Evolutionary conservation across 1,140 invertebrate species (phyloP), one percentile per base, ranked within the genome.

Genomic region (Drosophila micromelanica): DNA sequence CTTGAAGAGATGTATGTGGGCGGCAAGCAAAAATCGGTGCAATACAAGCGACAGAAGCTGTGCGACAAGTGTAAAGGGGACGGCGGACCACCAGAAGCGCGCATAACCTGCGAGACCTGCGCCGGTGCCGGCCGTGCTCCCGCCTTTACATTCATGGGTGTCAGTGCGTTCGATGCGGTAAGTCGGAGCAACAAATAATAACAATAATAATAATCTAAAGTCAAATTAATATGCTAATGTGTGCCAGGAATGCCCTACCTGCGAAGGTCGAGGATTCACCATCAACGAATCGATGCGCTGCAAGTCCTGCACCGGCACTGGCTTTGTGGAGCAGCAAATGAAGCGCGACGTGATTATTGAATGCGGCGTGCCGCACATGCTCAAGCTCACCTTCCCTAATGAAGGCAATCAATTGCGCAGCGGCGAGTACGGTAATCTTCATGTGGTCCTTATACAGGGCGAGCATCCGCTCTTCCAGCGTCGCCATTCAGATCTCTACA

Each of bases 1-100:
- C 93, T 99, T 61, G 97, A 98, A 92, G 97, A 98, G 89, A 93
- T 99, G 79, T 99, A 98, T 90, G 96, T 97, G 93, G 98, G 98
- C 2, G 77, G 76, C 35, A 95, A 96, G 92, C 95, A 95, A 7
- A 94, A 96, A 17, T 97, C 96, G 90, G 92, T 98, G 56, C 96
- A 97, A 73, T 93, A 98, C 46, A 96, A 95, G 90, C 97, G 97
- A 92, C 78, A 73, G 17, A 97, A 97, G 93, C 95, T 98, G 1
- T 99, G 98, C 93, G 92, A 92, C 12, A 94, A 94, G 82, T 99
- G 98, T 93, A 94, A 95, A 72, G 98, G 98, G 87, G 94, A 94
- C 62, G 97, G 97, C 17, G 96, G 96, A 8, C 97, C 97, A 90
- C 95, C 95, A 80, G 96, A 82, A 17, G 76, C 23, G 0, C 76